A percentile compares a stretch with the other conserved stretches of the same genome.
phyloP scores from a whole-genome alignment of 1,140 invertebrate genomes.

The Vollenhovia emeryi region DNA sequence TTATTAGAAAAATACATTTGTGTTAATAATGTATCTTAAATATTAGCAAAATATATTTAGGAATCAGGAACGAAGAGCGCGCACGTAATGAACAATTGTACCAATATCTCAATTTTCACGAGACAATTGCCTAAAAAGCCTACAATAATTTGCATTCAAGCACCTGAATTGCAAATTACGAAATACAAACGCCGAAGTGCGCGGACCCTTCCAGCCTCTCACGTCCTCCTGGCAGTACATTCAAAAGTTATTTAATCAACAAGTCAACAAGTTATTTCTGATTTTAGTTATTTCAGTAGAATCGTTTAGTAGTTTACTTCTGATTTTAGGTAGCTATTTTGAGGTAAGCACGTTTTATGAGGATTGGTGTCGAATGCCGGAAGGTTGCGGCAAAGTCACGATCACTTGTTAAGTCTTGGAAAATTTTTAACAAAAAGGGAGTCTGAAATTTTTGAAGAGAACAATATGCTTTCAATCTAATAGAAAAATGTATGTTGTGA shows the following conservation, averaged over 20 bases:
- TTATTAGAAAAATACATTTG: neutral
- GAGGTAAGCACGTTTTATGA: neutral
- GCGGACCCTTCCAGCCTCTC: neutral
- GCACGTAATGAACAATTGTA: neutral
- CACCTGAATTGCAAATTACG: neutral
- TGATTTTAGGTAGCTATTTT: neutral
- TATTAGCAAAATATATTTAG: neutral
- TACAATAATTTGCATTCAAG: neutral
- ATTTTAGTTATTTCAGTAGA: conserved; percentile 17
- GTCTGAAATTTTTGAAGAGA: no score
- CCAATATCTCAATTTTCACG: neutral
- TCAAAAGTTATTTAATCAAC: conserved; percentile 14
- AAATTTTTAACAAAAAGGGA: no score
- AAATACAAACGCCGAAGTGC: neutral
- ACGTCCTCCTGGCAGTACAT: neutral
- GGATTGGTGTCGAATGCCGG: neutral
- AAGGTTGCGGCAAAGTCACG: neutral
- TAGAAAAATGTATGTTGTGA: no score
- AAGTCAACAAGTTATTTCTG: conserved; percentile 38
- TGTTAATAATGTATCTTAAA: neutral
- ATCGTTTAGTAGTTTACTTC: neutral
- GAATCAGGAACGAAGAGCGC: neutral
- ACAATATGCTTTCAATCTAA: no score
- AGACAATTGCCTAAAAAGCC: neutral
- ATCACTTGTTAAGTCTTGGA: no score